These are phyloP conservation scores for Ormyrus thymus DNA, from an alignment of 2,888 invertebrate species.

Conservation along the genomic window DNA sequence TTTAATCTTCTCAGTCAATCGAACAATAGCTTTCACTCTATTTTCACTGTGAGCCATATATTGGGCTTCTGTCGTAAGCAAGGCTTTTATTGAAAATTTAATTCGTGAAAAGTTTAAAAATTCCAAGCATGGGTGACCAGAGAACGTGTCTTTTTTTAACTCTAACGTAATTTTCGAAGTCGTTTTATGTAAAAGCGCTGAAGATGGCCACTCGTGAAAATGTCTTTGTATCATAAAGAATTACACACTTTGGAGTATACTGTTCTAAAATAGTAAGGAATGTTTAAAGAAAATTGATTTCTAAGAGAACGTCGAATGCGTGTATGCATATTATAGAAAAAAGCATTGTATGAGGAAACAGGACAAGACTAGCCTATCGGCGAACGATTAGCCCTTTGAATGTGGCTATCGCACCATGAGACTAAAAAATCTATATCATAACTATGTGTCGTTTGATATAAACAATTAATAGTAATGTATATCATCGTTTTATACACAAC, in stretches of 20 bases:
- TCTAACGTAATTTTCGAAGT: constrained; percentile 1
- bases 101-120: constrained; percentile 35
- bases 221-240: constrained; percentile 66
- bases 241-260: constrained; percentile 57
- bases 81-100: background rate
- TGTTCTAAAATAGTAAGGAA: constrained; percentile 46
- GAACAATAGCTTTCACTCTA: background rate
- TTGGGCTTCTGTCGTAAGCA: background rate
- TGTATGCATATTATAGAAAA: constrained; percentile 50
- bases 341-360: constrained; percentile 65
- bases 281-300: constrained; percentile 46
- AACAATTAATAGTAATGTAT: constrained; percentile 71
- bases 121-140: constrained; percentile 46
- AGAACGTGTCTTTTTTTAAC: background rate
- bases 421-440: constrained; percentile 74
- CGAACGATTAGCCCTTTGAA: constrained; percentile 61
- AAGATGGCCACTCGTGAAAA: constrained; percentile 68
- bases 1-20: constrained; percentile 19
- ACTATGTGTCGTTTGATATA: constrained; percentile 74
- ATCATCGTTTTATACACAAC: constrained; percentile 75
- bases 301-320: constrained; percentile 30
- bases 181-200: constrained; percentile 8
- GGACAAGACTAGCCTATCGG: constrained; percentile 73
- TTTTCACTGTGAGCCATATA: background rate
- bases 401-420: constrained; percentile 69